Evolutionary conservation across 2,888 invertebrate species (phyloP).

Genomic region (Strigamia maritima): DNA sequence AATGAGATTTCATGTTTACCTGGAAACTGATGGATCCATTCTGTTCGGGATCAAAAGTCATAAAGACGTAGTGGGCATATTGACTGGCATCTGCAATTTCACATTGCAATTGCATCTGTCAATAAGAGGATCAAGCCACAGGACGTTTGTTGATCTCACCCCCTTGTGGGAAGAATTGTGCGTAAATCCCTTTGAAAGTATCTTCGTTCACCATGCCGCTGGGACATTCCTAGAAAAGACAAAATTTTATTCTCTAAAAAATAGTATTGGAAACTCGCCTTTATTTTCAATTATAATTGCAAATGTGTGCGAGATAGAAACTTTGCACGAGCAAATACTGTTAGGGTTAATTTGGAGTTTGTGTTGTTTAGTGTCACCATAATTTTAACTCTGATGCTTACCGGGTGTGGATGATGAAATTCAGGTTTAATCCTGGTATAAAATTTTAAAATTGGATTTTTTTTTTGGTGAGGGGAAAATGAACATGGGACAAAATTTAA

Average conservation of each 20-base stretch:
- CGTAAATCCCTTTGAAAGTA: conserved; percentile 95
- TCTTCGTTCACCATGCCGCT: conserved; percentile 96
- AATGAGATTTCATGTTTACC: conserved; percentile 58
- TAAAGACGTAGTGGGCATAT: conserved; percentile 89
- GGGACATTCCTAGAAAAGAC: conserved; percentile 81
- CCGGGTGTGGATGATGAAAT: neutral
- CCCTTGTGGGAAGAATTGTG: conserved; percentile 97
- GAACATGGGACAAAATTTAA: too few relatives aligned
- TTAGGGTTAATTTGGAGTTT: neutral
- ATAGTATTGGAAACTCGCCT: neutral
- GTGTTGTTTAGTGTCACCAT: neutral
- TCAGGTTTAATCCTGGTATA: neutral
- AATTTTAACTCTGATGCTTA: neutral
- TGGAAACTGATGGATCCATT: conserved; percentile 84
- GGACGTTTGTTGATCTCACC: conserved; percentile 65
- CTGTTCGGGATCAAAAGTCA: conserved; percentile 78
- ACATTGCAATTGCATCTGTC: conserved; percentile 34
- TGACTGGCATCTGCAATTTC: conserved; percentile 70
- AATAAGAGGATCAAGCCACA: conserved; percentile 28
- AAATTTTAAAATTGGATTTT: neutral
- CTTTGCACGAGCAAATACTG: neutral
- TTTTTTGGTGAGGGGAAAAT: too few relatives aligned
- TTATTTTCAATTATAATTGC: neutral
- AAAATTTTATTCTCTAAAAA: neutral
- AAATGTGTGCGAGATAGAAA: neutral